phyloP scores from a whole-genome alignment of 30 jellyfish, hydroid and myxozoan species.

The Aurelia aurita region DNA sequence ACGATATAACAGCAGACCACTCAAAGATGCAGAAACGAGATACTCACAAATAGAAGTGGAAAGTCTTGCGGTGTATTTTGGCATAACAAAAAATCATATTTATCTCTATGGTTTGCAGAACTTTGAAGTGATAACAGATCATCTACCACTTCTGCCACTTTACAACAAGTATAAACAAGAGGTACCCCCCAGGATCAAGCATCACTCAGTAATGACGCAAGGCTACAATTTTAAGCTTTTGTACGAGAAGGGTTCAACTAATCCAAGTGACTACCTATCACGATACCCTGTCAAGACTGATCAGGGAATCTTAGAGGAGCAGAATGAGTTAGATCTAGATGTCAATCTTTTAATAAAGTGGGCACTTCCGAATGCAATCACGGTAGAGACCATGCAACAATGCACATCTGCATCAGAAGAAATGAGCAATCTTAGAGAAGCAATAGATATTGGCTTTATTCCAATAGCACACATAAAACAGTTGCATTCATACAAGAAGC shows the following conservation, averaged over 20 bases:
- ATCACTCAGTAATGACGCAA: constrained; percentile 18
- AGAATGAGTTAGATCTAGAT: constrained; percentile 16
- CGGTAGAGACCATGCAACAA: constrained; percentile 19
- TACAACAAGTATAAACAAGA: constrained; percentile 21
- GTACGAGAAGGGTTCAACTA: constrained; percentile 37
- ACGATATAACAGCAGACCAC: constrained; percentile 55
- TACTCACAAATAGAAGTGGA: constrained; percentile 18
- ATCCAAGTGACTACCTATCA: constrained; percentile 57
- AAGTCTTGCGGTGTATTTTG: not conserved
- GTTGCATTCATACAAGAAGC: constrained; percentile 21
- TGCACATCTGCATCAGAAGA: constrained; percentile 5
- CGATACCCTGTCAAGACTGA: constrained; percentile 53
- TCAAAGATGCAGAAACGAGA: not conserved
- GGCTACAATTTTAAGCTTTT: constrained; percentile 28
- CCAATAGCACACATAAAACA: constrained; percentile 13
- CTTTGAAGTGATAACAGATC: constrained; percentile 28
- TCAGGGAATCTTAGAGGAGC: not conserved
- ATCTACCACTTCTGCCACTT: constrained; percentile 44
- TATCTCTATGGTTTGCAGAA: constrained; percentile 19
- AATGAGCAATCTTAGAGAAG: not conserved
- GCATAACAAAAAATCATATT: constrained; percentile 20
- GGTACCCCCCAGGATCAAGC: constrained; percentile 30
- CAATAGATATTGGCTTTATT: not conserved
- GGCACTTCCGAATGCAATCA: constrained; percentile 28
- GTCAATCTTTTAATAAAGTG: constrained; percentile 14